A percentile compares a stretch with the other conserved stretches of the same genome.
Evolutionary conservation across 2,888 invertebrate species (phyloP).

Genomic region (Aphidoletes aphidimyza): DNA sequence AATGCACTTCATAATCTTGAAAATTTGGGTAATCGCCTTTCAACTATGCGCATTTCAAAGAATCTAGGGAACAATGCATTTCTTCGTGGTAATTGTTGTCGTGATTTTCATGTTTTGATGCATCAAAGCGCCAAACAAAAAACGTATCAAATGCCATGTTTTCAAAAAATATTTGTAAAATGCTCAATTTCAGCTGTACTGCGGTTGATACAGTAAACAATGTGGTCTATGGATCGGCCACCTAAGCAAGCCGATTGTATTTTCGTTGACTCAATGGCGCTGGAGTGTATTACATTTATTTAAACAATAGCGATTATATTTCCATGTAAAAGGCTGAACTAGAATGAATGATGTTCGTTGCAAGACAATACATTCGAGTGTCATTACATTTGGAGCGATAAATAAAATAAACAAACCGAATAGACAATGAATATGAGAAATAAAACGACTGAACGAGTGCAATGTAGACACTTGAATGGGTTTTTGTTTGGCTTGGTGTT

Average conservation of each 20-base stretch:
- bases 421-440: background rate
- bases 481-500: background rate
- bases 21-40: too few relatives aligned
- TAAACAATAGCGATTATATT: slow-evolving; percentile 48
- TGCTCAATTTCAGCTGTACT: too few relatives aligned
- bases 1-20: background rate
- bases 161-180: background rate
- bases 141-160: background rate
- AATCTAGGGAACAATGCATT: too few relatives aligned
- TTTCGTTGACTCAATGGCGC: too few relatives aligned
- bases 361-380: background rate
- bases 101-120: background rate
- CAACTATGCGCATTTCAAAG: too few relatives aligned
- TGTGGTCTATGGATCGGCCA: slow-evolving; percentile 9
- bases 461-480: background rate
- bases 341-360: background rate
- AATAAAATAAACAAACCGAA: slow-evolving; percentile 13
- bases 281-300: background rate
- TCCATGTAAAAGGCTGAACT: slow-evolving; percentile 53
- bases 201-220: background rate
- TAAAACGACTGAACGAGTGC: background rate
- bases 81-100: too few relatives aligned
- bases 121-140: background rate
- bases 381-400: slow-evolving; percentile 26
- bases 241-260: background rate